These are phyloP conservation scores for Vulpes ferrilata DNA, from an alignment of 2,113 vertebrate species.

Conservation along the genomic window DNA sequence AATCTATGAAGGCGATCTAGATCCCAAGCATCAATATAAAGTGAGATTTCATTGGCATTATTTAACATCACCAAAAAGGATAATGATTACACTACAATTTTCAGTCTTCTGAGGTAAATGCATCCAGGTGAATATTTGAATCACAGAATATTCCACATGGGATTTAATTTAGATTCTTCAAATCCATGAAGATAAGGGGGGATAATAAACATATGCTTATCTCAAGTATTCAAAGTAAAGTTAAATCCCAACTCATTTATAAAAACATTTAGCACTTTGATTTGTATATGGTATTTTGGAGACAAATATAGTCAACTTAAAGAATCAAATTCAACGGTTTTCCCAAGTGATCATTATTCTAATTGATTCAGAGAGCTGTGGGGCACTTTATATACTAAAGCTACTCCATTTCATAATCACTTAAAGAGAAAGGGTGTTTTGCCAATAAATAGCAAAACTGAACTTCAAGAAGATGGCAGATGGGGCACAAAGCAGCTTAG, in stretches of 20 bases:
- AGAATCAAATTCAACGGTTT: background rate
- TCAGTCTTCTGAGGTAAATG: background rate
- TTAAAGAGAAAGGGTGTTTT: background rate
- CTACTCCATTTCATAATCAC: background rate
- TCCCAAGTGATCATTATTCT: background rate
- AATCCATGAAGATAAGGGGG: background rate
- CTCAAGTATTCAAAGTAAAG: background rate
- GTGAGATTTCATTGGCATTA: background rate
- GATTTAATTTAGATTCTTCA: background rate
- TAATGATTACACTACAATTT: background rate
- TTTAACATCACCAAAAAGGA: background rate
- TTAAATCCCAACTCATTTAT: background rate
- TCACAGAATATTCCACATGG: background rate
- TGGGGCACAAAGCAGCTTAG: background rate
- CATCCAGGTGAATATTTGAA: background rate
- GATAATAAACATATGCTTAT: background rate
- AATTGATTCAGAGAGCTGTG: background rate
- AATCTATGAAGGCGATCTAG: background rate
- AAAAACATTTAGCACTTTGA: background rate
- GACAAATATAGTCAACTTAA: background rate
- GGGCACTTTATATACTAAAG: background rate
- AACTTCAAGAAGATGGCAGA: background rate
- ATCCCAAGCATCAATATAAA: background rate
- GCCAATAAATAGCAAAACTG: background rate
- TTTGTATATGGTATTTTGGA: background rate